Evolutionary conservation across 2,888 invertebrate species (phyloP), one percentile per base, ranked within the genome.

Genomic region (Diaprepes abbreviatus): DNA sequence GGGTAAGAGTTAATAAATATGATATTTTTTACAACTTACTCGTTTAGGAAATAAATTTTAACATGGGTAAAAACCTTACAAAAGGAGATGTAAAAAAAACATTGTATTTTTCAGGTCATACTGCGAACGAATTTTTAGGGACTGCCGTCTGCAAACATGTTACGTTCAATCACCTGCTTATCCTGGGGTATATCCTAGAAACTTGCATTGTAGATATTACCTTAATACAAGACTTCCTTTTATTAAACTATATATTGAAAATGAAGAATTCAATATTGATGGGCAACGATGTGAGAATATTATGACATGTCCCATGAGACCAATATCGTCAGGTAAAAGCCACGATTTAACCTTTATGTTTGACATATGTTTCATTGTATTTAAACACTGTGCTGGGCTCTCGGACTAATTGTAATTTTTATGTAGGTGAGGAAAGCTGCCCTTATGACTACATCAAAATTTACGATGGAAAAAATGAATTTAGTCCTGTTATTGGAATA

Each of bases 121-220:
- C 82, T 95, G 95, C 83, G 95, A 95, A 82, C 87, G 95, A 65
- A 91, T 93, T 74, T 96, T 95, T 85, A 88, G 93, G 57, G 95
- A 96, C 81, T 95, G 94, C 80, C 89, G 93, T 14, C 88, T 96
- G 21, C 95, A 96, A 83, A 95, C 95, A 3, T 96, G 96, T 85
- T 96, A 95, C 84, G 95, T 96, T 2, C 96, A 96, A 84, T 94
- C 94, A 10, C 96, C 96, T 2, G 96, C 95, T 5, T 96, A 94
- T 84, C 96, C 96, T 12, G 96, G 96, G 38, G 91, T 96, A 16
- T 96, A 96, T 84, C 96, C 96, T 0, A 88, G 96, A 69, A 94
- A 95, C 79, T 87, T 96, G 74, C 94, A 95, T 83, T 96, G 96
- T 88, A 92, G 94, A 81, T 96, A 96, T 83, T 92, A 93, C 79